A percentile compares a stretch with the other conserved stretches of the same genome.
These are phyloP conservation scores for Mola mola DNA, from an alignment of 2,113 vertebrate species.

Conservation along the genomic window DNA sequence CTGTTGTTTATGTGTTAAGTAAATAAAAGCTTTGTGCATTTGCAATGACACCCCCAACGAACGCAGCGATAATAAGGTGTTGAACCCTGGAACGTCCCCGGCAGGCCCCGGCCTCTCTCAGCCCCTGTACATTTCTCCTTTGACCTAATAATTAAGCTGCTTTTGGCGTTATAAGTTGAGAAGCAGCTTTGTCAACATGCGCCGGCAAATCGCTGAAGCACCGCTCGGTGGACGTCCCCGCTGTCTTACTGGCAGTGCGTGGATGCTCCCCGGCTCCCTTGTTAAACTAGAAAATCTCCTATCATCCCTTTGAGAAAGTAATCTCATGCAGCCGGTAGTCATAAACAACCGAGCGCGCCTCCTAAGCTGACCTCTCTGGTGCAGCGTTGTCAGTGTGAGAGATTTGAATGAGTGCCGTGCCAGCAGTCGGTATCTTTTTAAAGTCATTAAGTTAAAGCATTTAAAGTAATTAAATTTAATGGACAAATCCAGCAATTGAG, in stretches of 20 bases:
- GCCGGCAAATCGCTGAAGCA: conserved; percentile 44
- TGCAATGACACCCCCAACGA: conserved; percentile 26
- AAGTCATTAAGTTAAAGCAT: no score
- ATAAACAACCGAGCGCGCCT: conserved; percentile 1
- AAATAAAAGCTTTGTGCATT: conserved; percentile 12
- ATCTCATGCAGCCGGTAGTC: background rate
- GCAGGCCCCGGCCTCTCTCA: background rate
- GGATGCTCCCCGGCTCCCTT: conserved; percentile 9
- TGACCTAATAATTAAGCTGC: conserved; percentile 73
- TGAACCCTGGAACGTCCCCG: conserved; percentile 35
- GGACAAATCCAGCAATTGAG: no score
- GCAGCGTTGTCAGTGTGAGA: conserved; percentile 1
- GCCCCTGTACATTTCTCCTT: conserved; percentile 53
- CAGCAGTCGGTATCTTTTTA: background rate
- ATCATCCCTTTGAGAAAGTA: conserved; percentile 23
- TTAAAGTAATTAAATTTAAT: no score
- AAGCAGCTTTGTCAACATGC: conserved; percentile 57
- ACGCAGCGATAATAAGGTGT: conserved; percentile 24
- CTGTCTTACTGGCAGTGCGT: conserved; percentile 6
- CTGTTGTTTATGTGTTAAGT: conserved; percentile 17
- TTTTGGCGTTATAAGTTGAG: conserved; percentile 55
- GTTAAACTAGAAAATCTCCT: conserved; percentile 16
- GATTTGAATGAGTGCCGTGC: background rate
- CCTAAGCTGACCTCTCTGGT: conserved; percentile 12
- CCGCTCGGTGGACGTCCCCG: conserved; percentile 12